Base-by-base conservation (phyloP, 2,888 invertebrate genomes). In the Drosophila neonasuta region DNA sequence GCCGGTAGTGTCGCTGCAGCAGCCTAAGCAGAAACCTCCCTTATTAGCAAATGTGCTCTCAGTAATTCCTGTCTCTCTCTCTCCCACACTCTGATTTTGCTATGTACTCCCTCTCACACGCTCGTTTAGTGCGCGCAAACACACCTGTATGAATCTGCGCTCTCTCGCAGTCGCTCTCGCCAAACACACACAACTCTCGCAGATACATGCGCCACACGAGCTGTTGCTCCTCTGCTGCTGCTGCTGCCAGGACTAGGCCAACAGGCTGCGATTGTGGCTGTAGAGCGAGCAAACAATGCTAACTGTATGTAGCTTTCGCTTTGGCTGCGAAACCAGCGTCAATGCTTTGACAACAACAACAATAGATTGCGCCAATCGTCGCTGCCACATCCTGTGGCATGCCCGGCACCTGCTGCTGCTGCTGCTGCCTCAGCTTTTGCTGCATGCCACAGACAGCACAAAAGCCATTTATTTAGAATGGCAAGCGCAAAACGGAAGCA, bases 381-480 rank as follows among this genome's bases (percentile, higher is more conserved):
- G 68, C 76, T 65, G 68, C 62, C 73, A 71, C 79, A 69, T 80
- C 70, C 77, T 79, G 77, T 74, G 68, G 74, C 77, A 84, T 62
- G 59, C 81, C 77, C 79, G 85, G 85, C 85, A 80, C 82, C 85
- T 84, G 82, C 72, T 79, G 77, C 61, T 15, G 15, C 15, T 49
- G 46, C 32, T 39, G 52, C 32, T 41, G 42, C n/a, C 17, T 10
- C 49, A 52, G 54, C 32, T 51, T 51, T 48, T 50, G 61, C 61
- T 32, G 32, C 32, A 10, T 32, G 32, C 32, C 32, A 54, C 72
- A 64, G 69, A 69, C 71, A 70, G 69, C 74, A 85, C 83, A 85
- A 81, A 75, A 52, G 57, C 63, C 69, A 70, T 71, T 80, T 86
- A 86, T 83, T 86, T 86, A 86, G 84, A 84, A 83, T 77, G 68